phyloP scores from a whole-genome alignment of 2,888 invertebrate genomes.

The Troides oblongomaculatus region DNA sequence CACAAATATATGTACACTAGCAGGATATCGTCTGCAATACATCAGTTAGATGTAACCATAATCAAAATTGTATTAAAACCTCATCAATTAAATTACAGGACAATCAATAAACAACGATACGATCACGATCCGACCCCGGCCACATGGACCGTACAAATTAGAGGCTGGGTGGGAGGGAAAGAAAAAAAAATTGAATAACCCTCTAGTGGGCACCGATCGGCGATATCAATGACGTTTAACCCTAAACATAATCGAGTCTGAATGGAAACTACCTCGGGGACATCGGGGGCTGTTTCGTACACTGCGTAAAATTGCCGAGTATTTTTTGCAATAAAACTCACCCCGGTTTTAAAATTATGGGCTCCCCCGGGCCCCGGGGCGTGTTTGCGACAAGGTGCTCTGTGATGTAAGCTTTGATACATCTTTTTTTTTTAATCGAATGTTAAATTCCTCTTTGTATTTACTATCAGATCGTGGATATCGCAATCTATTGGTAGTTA shows the following conservation, averaged over 20 bases:
- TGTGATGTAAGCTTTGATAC: background rate
- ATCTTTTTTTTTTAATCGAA: too few relatives aligned
- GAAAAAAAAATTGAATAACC: conserved; percentile 69
- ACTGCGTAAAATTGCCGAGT: conserved; percentile 71
- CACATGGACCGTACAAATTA: conserved; percentile 72
- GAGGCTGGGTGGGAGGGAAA: conserved; percentile 38
- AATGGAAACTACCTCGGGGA: conserved; percentile 79
- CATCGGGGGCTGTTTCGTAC: conserved; percentile 64
- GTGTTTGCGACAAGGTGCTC: conserved; percentile 40
- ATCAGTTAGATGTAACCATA: too few relatives aligned
- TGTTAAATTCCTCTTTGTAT: too few relatives aligned
- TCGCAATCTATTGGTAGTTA: too few relatives aligned
- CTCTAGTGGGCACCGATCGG: conserved; percentile 68
- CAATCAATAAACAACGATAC: conserved; percentile 54
- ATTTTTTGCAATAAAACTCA: conserved; percentile 70
- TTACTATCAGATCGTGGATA: too few relatives aligned
- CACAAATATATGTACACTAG: too few relatives aligned
- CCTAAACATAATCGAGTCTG: conserved; percentile 78
- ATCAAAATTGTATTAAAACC: conserved; percentile 29
- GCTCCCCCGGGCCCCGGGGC: conserved; percentile 57
- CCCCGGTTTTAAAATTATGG: conserved; percentile 64
- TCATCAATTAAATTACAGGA: conserved; percentile 55
- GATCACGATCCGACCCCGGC: conserved; percentile 53
- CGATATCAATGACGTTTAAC: conserved; percentile 79
- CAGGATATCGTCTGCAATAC: too few relatives aligned